Conservation (phyloP, 2,113 vertebrate species). For the Tachycineta bicolor region DNA sequence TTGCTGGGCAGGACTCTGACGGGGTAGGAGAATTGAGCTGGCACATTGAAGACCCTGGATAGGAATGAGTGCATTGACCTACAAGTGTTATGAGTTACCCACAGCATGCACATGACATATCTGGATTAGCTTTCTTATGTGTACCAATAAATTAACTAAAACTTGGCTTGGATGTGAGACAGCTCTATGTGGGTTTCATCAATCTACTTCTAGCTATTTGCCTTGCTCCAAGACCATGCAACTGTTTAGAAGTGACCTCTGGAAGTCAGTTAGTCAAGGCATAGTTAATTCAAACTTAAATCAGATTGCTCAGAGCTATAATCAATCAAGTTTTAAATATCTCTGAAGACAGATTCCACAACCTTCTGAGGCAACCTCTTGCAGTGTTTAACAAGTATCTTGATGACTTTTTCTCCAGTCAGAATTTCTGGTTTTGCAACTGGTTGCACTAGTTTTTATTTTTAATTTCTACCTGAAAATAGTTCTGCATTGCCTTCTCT, state of each 20-base stretch:
- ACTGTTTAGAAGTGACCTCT: neutral
- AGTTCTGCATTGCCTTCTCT: neutral
- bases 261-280: neutral
- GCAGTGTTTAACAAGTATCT: neutral
- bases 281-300: neutral
- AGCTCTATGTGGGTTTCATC: neutral
- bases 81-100: neutral
- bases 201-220: neutral
- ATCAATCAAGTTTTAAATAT: neutral
- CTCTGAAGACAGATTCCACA: neutral
- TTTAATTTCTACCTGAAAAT: neutral
- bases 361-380: neutral
- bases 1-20: neutral
- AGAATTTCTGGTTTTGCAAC: neutral
- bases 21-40: neutral
- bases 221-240: neutral
- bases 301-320: neutral
- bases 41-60: neutral
- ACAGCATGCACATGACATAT: neutral
- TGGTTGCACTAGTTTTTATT: neutral
- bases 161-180: neutral
- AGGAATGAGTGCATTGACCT: neutral
- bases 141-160: neutral
- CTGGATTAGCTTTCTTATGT: neutral
- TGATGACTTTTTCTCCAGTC: neutral